Percentiles rank a stretch among this genome's conserved stretches.
phyloP scores from a whole-genome alignment of 2,113 vertebrate species.

The Acrocephalus arundinaceus region DNA sequence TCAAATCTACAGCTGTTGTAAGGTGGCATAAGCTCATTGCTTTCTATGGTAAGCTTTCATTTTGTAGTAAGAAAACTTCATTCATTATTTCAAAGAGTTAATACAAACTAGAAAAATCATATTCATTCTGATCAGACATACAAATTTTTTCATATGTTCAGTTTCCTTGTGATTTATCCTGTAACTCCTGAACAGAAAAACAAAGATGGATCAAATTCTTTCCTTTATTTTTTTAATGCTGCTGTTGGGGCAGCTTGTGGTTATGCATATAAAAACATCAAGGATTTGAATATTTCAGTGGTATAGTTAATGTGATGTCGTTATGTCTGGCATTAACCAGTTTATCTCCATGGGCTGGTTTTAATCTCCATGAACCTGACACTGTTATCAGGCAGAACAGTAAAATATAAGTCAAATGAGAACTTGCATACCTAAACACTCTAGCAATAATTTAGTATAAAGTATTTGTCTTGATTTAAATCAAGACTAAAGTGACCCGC shows the following conservation, averaged over 20 bases:
- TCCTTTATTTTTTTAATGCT: not conserved
- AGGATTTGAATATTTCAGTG: not conserved
- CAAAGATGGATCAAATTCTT: not conserved
- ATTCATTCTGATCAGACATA: not conserved
- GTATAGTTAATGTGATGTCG: not conserved
- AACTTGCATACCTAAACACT: not conserved
- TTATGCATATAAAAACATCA: not conserved
- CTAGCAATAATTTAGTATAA: not conserved
- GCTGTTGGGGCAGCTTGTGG: not conserved
- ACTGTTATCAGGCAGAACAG: not conserved
- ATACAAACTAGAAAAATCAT: not conserved
- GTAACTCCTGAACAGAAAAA: not conserved
- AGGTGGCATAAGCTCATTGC: not conserved
- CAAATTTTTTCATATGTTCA: not conserved
- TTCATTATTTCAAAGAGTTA: not conserved
- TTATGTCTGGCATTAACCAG: not conserved
- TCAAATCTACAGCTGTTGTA: not conserved
- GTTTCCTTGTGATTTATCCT: not conserved
- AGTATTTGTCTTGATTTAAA: not conserved
- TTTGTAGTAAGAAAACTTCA: not conserved
- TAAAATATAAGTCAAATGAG: not conserved
- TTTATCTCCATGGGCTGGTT: not conserved
- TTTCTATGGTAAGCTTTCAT: not conserved
- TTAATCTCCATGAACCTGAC: not conserved
- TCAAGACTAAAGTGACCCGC: not conserved